Evolutionary conservation across 2,888 invertebrate genomes (phyloP).

Genomic region (Ceramica pisi): DNA sequence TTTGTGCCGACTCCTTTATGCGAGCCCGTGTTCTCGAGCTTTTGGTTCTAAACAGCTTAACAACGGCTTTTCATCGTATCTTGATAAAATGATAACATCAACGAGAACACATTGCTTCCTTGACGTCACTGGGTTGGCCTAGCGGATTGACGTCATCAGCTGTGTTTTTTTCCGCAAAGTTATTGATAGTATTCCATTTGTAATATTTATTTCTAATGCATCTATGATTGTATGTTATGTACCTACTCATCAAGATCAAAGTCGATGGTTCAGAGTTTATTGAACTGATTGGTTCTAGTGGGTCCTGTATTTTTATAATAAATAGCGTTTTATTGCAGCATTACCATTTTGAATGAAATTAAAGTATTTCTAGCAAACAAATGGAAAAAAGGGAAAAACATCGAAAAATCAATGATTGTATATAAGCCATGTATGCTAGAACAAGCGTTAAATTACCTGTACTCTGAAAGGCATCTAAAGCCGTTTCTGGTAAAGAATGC

Average conservation of each 20-base stretch:
- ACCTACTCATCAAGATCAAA: conserved; percentile 9
- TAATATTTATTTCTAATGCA: conserved; percentile 22
- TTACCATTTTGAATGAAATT: background rate
- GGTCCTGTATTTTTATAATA: background rate
- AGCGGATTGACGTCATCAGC: conserved; percentile 61
- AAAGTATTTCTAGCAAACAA: background rate
- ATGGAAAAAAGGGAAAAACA: background rate
- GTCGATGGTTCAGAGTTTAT: background rate
- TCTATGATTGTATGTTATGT: conserved; percentile 5
- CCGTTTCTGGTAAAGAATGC: conserved; percentile 6
- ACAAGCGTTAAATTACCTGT: background rate
- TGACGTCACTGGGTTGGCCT: conserved; percentile 55
- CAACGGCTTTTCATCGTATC: conserved; percentile 13
- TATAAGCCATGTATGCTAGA: background rate
- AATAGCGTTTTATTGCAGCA: background rate
- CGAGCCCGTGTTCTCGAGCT: background rate
- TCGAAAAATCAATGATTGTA: background rate
- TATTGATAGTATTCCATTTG: conserved; percentile 46
- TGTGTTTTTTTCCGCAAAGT: conserved; percentile 53
- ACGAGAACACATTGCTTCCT: conserved; percentile 48
- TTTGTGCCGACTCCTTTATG: conserved; percentile 31
- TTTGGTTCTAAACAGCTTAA: conserved; percentile 12
- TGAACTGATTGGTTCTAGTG: conserved; percentile 5
- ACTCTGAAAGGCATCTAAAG: background rate
- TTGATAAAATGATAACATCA: conserved; percentile 52